Conservation (phyloP, 64 coral and sea anemone species). For the Montipora efflorescens region DNA sequence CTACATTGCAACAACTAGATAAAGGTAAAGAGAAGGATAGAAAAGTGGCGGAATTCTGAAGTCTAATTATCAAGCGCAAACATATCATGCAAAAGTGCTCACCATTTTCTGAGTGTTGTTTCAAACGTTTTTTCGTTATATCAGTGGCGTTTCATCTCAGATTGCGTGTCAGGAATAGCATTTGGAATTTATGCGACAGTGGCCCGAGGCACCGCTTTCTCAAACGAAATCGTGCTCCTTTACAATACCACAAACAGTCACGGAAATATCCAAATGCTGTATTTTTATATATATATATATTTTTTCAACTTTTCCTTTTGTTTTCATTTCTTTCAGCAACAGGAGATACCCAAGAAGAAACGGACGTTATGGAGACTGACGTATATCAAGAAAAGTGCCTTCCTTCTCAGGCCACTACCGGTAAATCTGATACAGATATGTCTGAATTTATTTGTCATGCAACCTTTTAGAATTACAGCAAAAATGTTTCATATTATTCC, state of each 20-base stretch:
- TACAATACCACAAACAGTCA: neutral
- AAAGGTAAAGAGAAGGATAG: conserved; percentile 12
- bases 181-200: neutral
- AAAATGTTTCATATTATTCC: neutral
- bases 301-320: neutral
- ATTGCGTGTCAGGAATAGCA: neutral
- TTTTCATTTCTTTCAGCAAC: conserved; percentile 7
- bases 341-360: conserved; percentile 1
- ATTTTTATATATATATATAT: neutral
- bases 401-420: neutral
- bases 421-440: conserved; percentile 19
- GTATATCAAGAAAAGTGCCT: neutral
- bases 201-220: neutral
- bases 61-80: neutral
- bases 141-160: neutral
- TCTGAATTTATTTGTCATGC: neutral
- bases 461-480: conserved; percentile 16
- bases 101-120: neutral
- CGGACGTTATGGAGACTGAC: neutral
- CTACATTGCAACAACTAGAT: neutral
- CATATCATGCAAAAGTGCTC: neutral
- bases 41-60: neutral
- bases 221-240: neutral
- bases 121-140: conserved; percentile 2
- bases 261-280: too few relatives aligned